Base-by-base conservation (phyloP, 2,113 vertebrate species). In the Tricholaema leucomelas region DNA sequence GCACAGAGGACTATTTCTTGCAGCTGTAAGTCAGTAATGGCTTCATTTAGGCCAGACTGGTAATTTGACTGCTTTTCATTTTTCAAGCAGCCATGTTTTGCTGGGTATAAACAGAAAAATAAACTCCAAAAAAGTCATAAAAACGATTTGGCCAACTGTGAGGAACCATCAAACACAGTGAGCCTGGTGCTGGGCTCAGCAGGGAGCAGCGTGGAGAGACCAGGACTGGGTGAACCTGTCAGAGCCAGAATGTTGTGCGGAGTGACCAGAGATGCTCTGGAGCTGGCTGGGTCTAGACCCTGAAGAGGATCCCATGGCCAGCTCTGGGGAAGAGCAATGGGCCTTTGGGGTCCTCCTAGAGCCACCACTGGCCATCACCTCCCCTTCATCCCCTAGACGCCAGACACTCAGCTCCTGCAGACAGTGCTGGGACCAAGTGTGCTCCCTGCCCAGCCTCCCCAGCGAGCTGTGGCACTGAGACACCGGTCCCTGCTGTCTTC, bases 401-500 rank as follows among this genome's bases (percentile, higher is more conserved):
- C 15, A 59, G 64, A n/a, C 15, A 27, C 6, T 33, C 31, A 36
- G 48, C 35, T 17, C 4, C 46, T 12, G 15, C 0, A 1, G 80
- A 2, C 0, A 24, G 50, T 4, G 1, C 50, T 1, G 2, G 55
- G 31, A 78, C 44, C 27, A 17, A 21, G 59, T 3, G 1, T 1
- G 20, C 54, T 55, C 6, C 0, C 1, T 33, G 71, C 20, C 13
- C 61, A 42, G 74, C 31, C 1, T 6, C 18, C 50, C 11, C 23
- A 5, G n/a, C 0, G 2, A 73, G 61, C 42, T 3, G 8, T 6
- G 16, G 31, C 67, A 35, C 1, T 0, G 15, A 46, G 13, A 66
- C 23, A 6, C 52, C 19, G 0, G 0, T 33, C n/a, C 60, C 3
- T 2, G 35, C 9, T 8, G 2, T 1, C 4, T 5, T 48, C 50